Evolutionary conservation across 2,888 invertebrate genomes (phyloP).

Genomic region (Sericinus montela): DNA sequence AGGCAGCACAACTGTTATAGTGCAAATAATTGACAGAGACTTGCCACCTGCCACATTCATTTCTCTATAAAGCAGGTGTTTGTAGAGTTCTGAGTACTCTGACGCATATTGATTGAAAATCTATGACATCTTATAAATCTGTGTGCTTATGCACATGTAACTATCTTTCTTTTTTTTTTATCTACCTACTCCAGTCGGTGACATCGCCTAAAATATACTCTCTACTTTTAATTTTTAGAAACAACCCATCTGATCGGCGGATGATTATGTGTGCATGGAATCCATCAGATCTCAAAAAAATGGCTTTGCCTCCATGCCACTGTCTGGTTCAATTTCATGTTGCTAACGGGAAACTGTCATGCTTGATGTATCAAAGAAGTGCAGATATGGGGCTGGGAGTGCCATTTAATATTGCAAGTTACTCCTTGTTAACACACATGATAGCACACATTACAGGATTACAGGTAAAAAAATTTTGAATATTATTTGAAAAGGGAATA

Average conservation of each 20-base stretch:
- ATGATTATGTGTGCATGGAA: constrained; percentile 98
- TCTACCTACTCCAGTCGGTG: too few relatives aligned
- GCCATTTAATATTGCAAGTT: constrained; percentile 98
- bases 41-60: too few relatives aligned
- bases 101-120: too few relatives aligned
- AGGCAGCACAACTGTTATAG: too few relatives aligned
- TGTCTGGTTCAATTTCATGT: constrained; percentile 97
- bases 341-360: constrained; percentile 88
- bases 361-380: constrained; percentile 96
- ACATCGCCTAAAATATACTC: too few relatives aligned
- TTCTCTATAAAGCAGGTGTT: too few relatives aligned
- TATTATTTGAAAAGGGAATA: too few relatives aligned
- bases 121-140: too few relatives aligned
- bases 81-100: too few relatives aligned
- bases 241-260: constrained; percentile 90
- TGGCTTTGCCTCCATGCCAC: constrained; percentile 99
- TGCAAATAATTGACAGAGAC: too few relatives aligned
- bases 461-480: constrained; percentile 75
- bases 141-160: too few relatives aligned
- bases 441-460: constrained; percentile 96
- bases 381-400: constrained; percentile 99
- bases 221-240: constrained; percentile 46
- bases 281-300: constrained; percentile 89
- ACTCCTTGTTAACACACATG: constrained; percentile 95
- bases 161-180: too few relatives aligned